Percentiles rank a stretch among this genome's conserved stretches.
These are phyloP conservation scores for Colius striatus DNA, from an alignment of 2,113 vertebrate genomes.

Conservation along the genomic window DNA sequence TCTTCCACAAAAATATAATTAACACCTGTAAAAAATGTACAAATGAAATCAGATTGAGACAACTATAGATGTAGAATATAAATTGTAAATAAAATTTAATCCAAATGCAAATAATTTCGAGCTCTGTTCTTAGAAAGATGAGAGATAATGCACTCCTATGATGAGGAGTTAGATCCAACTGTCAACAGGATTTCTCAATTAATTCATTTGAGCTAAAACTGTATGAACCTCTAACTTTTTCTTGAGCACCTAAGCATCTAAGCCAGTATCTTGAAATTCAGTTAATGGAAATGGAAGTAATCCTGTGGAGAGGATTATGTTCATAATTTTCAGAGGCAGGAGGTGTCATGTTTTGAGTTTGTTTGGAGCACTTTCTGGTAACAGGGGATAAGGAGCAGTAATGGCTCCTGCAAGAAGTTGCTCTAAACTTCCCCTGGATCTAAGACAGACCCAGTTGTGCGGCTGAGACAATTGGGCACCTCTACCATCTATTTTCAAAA, in stretches of 20 bases:
- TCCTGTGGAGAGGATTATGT: not conserved
- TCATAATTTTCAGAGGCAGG: no score
- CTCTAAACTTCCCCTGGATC: no score
- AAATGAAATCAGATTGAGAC: not conserved
- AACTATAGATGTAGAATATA: not conserved
- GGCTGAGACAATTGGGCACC: no score
- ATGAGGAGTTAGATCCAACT: not conserved
- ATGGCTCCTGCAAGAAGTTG: no score
- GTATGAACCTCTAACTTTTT: not conserved
- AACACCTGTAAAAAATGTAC: not conserved
- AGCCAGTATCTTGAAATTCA: not conserved
- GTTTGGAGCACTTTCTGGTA: no score
- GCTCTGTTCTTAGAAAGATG: not conserved
- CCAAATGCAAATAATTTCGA: not conserved
- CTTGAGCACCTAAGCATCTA: not conserved
- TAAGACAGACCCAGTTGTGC: no score
- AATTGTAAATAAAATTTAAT: not conserved
- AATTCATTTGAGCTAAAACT: not conserved
- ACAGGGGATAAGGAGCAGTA: no score
- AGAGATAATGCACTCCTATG: not conserved
- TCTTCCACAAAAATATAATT: not conserved
- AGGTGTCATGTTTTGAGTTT: no score
- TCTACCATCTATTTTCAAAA: no score
- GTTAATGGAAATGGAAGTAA: not conserved
- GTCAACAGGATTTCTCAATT: not conserved